phyloP scores from a whole-genome alignment of 2,113 vertebrate species.

The Scytalopus superciliaris region DNA sequence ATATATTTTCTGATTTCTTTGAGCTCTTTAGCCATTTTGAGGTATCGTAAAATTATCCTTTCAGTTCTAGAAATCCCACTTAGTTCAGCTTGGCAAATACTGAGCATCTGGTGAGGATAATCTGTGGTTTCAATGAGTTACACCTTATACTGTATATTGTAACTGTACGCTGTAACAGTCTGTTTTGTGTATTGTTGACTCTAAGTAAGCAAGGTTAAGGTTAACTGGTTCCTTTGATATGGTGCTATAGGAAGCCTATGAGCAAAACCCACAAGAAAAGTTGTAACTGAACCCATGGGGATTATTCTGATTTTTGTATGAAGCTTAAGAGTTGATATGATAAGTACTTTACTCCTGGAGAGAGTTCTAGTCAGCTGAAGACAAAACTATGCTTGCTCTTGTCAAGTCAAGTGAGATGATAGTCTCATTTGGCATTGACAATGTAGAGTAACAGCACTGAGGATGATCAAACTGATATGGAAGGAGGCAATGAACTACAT shows the following conservation, averaged over 20 bases:
- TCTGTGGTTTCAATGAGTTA: not conserved
- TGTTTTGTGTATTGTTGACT: not conserved
- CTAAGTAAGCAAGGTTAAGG: not conserved
- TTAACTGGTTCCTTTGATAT: not conserved
- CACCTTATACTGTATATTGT: not conserved
- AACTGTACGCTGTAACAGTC: not conserved
- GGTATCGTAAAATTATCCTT: not conserved
- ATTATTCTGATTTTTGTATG: not conserved
- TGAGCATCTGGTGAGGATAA: not conserved
- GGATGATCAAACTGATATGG: not conserved
- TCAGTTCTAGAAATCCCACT: not conserved
- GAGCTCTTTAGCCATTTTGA: not conserved
- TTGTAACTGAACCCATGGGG: not conserved
- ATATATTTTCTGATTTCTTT: not conserved
- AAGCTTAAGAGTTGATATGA: not conserved
- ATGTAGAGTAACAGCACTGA: rapidly evolving
- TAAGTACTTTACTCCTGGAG: not conserved
- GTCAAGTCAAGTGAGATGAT: not conserved
- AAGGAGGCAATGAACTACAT: not conserved
- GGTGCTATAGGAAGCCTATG: not conserved
- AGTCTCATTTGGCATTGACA: not conserved
- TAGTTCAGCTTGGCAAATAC: not conserved
- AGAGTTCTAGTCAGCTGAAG: not conserved
- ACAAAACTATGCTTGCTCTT: not conserved
- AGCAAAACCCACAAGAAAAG: not conserved